Conservation (phyloP, 2,888 invertebrate species). For the Ptilodon capucinus region DNA sequence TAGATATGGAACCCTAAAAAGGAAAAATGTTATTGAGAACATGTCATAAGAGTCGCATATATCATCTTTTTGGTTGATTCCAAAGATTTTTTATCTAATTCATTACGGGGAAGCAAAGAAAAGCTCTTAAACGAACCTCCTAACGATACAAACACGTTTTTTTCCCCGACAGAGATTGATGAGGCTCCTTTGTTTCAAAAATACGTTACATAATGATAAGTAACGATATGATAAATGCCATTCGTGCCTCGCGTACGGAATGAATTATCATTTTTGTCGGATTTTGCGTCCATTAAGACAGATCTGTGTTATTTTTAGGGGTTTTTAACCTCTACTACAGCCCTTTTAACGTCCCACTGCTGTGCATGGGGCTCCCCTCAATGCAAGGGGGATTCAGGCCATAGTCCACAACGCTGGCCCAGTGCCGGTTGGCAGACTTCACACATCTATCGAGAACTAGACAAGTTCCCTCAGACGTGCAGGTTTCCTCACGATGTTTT, state of each 20-base stretch:
- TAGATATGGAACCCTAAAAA: no score
- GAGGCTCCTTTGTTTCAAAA: neutral
- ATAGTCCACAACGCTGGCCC: no score
- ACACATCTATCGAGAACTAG: no score
- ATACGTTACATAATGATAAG: neutral
- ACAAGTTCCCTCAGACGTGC: no score
- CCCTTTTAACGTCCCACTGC: no score
- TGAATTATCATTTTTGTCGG: neutral
- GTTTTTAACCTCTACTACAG: neutral
- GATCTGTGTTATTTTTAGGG: neutral
- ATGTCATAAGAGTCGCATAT: neutral
- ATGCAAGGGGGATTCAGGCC: no score
- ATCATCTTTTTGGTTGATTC: neutral
- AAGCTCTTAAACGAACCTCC: neutral
- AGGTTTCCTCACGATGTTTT: no score
- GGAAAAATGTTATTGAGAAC: no score
- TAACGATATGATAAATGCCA: neutral
- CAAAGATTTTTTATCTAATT: no score
- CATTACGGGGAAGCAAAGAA: neutral
- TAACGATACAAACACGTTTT: neutral
- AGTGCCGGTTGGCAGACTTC: no score
- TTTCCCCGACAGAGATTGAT: neutral
- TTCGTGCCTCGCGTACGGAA: neutral
- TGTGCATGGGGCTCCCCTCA: no score
- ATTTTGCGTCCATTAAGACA: conserved; percentile 1